These are phyloP conservation scores for Pseudopodoces humilis DNA, from an alignment of 2,113 vertebrate species.

Conservation along the genomic window DNA sequence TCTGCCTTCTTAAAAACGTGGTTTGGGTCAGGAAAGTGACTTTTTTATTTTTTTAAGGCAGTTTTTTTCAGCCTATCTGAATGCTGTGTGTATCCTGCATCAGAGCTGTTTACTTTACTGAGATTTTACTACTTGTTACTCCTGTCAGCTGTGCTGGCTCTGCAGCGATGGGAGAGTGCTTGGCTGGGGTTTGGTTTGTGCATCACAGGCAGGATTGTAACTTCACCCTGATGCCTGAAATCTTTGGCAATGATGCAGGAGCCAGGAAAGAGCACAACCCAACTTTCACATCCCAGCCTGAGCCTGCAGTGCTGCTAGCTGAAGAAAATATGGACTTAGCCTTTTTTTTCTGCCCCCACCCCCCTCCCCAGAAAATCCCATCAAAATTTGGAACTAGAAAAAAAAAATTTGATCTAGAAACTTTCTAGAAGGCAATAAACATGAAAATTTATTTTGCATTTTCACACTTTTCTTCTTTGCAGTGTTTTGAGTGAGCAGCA, in stretches of 20 bases:
- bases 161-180: not conserved
- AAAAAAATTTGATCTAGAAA: not conserved
- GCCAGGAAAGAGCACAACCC: not conserved
- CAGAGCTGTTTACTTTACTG: slow-evolving; percentile 37
- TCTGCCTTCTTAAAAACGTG: not conserved
- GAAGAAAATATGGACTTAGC: not conserved
- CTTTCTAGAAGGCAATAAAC: not conserved
- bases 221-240: not conserved
- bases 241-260: not conserved
- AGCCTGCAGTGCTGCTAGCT: not conserved
- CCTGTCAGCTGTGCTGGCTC: slow-evolving; percentile 53
- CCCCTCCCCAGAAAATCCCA: not conserved
- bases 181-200: not conserved
- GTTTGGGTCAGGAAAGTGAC: not conserved
- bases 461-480: not conserved
- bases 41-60: not conserved
- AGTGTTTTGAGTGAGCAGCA: not conserved
- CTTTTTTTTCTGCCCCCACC: not conserved
- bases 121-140: slow-evolving; percentile 62
- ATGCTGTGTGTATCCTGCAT: not conserved
- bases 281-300: slow-evolving; percentile 9
- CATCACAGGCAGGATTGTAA: slow-evolving; percentile 27
- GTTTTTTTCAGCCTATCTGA: not conserved
- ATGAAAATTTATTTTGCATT: not conserved
- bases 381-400: not conserved